Base-by-base conservation (phyloP, 2,797 vertebrate genomes). In the Dallia pectoralis region DNA sequence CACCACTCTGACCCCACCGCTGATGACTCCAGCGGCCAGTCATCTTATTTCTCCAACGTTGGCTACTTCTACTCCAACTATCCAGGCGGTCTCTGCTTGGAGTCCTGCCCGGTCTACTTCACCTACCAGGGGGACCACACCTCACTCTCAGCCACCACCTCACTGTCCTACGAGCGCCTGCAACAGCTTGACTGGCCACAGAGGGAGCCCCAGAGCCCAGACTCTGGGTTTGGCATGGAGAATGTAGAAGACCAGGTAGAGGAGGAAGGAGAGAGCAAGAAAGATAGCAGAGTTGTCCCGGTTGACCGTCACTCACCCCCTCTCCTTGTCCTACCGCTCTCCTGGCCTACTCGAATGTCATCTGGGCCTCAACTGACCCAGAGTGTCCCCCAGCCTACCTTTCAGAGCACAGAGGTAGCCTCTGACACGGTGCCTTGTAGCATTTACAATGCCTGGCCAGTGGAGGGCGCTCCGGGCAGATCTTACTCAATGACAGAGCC, bases 401-500 rank as follows among this genome's bases (percentile, higher is more conserved):
- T 72, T 5, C 75, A 83, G 5, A 71, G 51, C 71, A 68, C 76
- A 0, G 81, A 80, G 74, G 61, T 59, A 32, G 85, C 85, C 9
- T 6, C 78, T 0, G 73, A 14, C 16, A 69, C 33, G 9, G 74
- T 19, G n/a, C 72, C 59, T 9, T 19, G 61, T 30, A 27, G 12
- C 1, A 73, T 68, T 72, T 77, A 69, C 1, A 51, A 74, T 0
- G 77, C 79, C 25, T 83, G 88, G 87, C 82, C 84, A 29, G 25
- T 29, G 16, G 67, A 80, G 1, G 47, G 75, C 0, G 8, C 83
- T 53, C 73, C 83, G 80, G 79, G 70, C 74, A 87, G 91, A 67
- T 85, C 92, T 0, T 88, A 88, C 15, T 93, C 93, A 5, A 86
- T 93, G 89, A 85, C 89, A 0, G 79, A 91, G 77, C 72, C 88